These are phyloP conservation scores for Caenorhabditis imperialis DNA, from an alignment of 2,888 invertebrate genomes.

Conservation along the genomic window DNA sequence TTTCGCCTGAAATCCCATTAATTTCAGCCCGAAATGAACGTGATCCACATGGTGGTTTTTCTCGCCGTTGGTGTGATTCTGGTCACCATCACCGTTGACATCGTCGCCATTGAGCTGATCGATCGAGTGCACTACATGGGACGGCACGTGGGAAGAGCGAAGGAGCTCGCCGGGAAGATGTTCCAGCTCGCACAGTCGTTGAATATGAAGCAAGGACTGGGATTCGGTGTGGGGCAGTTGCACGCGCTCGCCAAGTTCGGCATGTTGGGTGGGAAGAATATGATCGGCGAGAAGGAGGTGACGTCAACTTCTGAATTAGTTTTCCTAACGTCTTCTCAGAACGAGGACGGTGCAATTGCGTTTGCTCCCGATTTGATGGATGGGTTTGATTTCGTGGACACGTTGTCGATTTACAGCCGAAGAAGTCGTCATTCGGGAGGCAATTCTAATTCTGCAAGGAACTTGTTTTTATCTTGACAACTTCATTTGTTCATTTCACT, in stretches of 20 bases:
- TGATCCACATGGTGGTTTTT: conserved; percentile 62
- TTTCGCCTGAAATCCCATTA: not conserved
- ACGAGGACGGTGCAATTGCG: conserved; percentile 16
- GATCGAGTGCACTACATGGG: conserved; percentile 70
- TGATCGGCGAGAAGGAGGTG: not conserved
- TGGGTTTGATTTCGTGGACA: conserved; percentile 49
- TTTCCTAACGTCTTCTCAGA: not conserved
- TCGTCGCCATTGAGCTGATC: conserved; percentile 66
- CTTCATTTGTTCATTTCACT: not conserved
- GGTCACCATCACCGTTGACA: conserved; percentile 67
- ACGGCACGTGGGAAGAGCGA: conserved; percentile 66
- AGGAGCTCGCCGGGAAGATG: conserved; percentile 65
- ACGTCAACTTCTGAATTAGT: not conserved
- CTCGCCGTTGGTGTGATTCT: conserved; percentile 63
- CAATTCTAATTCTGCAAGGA: conserved; percentile 44
- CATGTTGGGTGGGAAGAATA: conserved; percentile 39
- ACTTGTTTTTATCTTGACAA: conserved; percentile 44
- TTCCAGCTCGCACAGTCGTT: conserved; percentile 65
- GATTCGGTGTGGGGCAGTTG: conserved; percentile 64
- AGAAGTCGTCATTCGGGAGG: conserved; percentile 38
- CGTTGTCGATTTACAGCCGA: conserved; percentile 44
- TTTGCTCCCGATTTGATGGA: conserved; percentile 52
- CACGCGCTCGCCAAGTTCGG: conserved; percentile 65
- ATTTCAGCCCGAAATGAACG: conserved; percentile 65
- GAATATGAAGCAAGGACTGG: conserved; percentile 63